A percentile compares a stretch with the other conserved stretches of the same genome.
phyloP scores from a whole-genome alignment of 2,888 invertebrate genomes.

The Lordiphosa andalusiaca region DNA sequence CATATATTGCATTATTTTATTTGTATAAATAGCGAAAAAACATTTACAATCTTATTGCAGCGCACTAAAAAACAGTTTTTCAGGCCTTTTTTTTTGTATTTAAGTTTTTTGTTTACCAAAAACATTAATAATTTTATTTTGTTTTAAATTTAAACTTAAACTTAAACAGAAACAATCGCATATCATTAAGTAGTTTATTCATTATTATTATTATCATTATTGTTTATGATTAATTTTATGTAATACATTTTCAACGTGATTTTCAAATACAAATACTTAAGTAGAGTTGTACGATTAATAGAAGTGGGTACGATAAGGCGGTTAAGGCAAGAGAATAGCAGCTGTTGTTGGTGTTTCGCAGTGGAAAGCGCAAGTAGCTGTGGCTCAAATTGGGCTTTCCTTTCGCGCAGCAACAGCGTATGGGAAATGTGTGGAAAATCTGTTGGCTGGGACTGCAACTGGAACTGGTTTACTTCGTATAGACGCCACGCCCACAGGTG shows the following conservation, averaged over 20 bases:
- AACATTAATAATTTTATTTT: constrained; percentile 11
- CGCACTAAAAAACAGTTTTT: constrained; percentile 49
- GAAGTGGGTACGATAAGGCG: constrained; percentile 33
- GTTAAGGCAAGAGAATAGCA: constrained; percentile 67
- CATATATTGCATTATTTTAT: constrained; percentile 37
- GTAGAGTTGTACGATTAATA: constrained; percentile 58
- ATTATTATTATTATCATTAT: constrained; percentile 43
- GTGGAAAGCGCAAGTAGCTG: constrained; percentile 63
- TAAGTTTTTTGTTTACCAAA: constrained; percentile 20
- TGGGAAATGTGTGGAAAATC: constrained; percentile 13
- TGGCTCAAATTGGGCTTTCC: constrained; percentile 66
- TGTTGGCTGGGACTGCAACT: constrained; percentile 20
- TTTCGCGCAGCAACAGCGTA: constrained; percentile 18
- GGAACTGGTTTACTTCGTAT: constrained; percentile 44
- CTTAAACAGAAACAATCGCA: constrained; percentile 73
- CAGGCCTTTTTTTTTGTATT: constrained; percentile 19
- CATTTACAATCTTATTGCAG: constrained; percentile 77
- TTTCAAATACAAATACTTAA: constrained; percentile 71
- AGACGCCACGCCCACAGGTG: constrained; percentile 78
- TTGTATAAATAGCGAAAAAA: constrained; percentile 66
- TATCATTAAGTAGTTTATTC: constrained; percentile 48
- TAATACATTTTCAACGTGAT: constrained; percentile 71
- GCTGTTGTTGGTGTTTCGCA: constrained; percentile 34
- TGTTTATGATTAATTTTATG: constrained; percentile 55
- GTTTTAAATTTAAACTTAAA: constrained; percentile 50